Evolutionary conservation across 1,140 invertebrate species (phyloP).

Genomic region (Heliothis subflexa): DNA sequence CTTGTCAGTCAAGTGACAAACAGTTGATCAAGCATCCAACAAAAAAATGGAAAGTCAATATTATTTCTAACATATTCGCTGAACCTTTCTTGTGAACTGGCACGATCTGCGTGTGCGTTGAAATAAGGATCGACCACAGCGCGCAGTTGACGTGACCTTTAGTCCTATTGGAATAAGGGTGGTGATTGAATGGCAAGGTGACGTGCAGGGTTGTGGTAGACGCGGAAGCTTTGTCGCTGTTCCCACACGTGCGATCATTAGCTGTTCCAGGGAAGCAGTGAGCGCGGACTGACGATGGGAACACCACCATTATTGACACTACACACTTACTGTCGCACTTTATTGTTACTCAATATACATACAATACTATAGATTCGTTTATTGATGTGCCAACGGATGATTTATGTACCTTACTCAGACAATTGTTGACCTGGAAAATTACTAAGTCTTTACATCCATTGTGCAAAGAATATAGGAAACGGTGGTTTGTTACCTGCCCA

Average conservation of each 20-base stretch:
- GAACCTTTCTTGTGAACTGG: constrained; percentile 41
- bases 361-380: constrained; percentile 23
- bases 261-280: constrained; percentile 65
- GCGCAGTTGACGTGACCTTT: constrained; percentile 13
- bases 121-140: constrained; percentile 22
- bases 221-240: constrained; percentile 59
- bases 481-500: too few species aligned
- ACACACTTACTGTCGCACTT: constrained; percentile 46
- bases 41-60: constrained; percentile 34
- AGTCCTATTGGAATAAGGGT: background rate
- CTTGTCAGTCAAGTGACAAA: background rate
- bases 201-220: constrained; percentile 18
- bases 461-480: too few species aligned
- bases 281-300: constrained; percentile 60
- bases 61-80: constrained; percentile 42
- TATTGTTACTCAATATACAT: constrained; percentile 25
- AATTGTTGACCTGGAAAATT: constrained; percentile 1
- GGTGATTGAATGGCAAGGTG: background rate
- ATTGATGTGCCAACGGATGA: constrained; percentile 3
- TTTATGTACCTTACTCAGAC: background rate
- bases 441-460: background rate
- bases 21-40: constrained; percentile 7
- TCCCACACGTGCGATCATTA: constrained; percentile 72
- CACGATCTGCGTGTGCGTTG: constrained; percentile 44
- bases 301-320: constrained; percentile 64